Evolutionary conservation across 2,888 invertebrate species (phyloP).

Genomic region (Trypoxylon attenuatum): DNA sequence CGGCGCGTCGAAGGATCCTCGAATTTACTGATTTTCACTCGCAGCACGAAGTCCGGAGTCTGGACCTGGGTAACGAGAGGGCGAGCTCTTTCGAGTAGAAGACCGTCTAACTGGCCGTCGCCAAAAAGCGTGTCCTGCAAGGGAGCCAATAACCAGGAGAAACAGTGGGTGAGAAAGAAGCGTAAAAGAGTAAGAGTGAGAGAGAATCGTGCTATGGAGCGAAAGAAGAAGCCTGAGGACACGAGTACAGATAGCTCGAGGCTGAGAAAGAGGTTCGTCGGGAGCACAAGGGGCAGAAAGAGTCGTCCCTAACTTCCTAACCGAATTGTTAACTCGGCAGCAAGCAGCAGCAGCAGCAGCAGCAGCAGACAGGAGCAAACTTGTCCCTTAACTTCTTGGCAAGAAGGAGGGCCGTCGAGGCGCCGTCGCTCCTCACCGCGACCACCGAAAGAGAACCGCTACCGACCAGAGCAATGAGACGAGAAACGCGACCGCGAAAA

Average conservation of each 20-base stretch:
- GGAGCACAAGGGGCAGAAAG: conserved; percentile 21
- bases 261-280: conserved; percentile 20
- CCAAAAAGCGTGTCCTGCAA: conserved; percentile 34
- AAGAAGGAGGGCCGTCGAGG: conserved; percentile 33
- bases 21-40: conserved; percentile 56
- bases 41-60: conserved; percentile 47
- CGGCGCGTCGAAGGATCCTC: conserved; percentile 28
- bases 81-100: conserved; percentile 42
- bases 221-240: conserved; percentile 7
- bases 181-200: not conserved
- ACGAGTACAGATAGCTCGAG: no score
- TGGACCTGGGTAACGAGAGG: conserved; percentile 39
- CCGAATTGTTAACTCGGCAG: conserved; percentile 69
- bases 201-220: not conserved
- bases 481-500: conserved; percentile 12
- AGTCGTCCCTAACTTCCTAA: conserved; percentile 64
- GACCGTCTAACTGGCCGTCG: conserved; percentile 43
- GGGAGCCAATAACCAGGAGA: not conserved
- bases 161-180: not conserved
- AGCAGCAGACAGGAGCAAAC: conserved; percentile 58
- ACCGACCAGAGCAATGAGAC: conserved; percentile 8
- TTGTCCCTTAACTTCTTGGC: conserved; percentile 64
- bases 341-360: conserved; percentile 42
- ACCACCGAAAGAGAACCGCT: conserved; percentile 1
- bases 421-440: no score